Evolutionary conservation across 2,113 vertebrate genomes (phyloP).

Genomic region (Grallaria varia): DNA sequence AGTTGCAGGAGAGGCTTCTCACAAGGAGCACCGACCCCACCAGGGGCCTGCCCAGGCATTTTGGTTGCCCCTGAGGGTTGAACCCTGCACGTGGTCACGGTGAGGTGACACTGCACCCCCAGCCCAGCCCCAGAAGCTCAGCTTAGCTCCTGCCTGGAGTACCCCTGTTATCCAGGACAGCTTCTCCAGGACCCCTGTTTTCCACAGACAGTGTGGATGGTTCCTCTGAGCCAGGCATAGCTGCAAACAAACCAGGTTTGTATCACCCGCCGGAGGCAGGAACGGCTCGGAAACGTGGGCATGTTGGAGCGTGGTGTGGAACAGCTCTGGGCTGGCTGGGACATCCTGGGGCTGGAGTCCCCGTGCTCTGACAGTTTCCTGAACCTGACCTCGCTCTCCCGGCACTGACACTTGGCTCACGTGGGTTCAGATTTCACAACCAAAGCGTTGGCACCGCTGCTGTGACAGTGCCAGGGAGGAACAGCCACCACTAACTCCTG

Average conservation of each 20-base stretch:
- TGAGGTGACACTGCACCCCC: neutral
- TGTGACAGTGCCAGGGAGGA: neutral
- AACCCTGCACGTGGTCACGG: accelerated
- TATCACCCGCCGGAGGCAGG: neutral
- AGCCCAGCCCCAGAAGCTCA: neutral
- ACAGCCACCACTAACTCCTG: neutral
- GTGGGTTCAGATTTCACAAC: slow-evolving; percentile 4
- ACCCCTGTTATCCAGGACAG: neutral
- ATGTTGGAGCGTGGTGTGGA: neutral
- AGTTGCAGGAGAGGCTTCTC: neutral
- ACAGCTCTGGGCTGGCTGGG: neutral
- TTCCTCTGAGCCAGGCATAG: neutral
- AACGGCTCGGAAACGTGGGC: accelerated
- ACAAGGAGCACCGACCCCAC: too few species aligned
- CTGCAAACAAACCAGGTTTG: neutral
- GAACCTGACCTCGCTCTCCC: neutral
- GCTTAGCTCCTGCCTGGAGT: neutral
- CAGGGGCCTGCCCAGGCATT: neutral
- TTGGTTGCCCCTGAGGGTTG: neutral
- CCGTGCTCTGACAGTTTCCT: neutral
- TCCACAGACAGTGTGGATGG: neutral
- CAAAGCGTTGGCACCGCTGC: neutral
- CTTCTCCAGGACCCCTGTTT: neutral
- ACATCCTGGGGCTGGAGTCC: accelerated
- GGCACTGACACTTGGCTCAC: neutral